phyloP scores from a whole-genome alignment of 2,888 invertebrate genomes.

The Pammene aurita region DNA sequence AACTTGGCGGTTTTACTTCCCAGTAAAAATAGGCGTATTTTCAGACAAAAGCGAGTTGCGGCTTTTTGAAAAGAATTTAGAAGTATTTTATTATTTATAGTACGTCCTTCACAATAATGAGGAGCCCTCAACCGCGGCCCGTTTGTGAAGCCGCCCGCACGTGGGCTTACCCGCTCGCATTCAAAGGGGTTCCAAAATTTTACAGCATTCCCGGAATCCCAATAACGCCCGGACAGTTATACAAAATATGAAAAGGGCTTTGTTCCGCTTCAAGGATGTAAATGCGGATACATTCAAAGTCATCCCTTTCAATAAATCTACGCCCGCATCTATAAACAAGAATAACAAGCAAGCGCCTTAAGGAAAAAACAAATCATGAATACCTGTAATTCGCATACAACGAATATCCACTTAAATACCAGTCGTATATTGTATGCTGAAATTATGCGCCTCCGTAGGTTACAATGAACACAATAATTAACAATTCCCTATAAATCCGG shows the following conservation, averaged over 20 bases:
- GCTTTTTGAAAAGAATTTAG: conserved; percentile 57
- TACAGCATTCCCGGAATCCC: conserved; percentile 62
- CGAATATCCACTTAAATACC: conserved; percentile 39
- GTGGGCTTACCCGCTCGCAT: conserved; percentile 64
- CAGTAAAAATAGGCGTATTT: conserved; percentile 64
- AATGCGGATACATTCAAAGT: conserved; percentile 51
- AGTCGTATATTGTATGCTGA: conserved; percentile 43
- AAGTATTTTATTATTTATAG: conserved; percentile 70
- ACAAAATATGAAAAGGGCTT: conserved; percentile 51
- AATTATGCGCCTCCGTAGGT: conserved; percentile 61
- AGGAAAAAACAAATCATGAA: conserved; percentile 38
- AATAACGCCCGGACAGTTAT: conserved; percentile 52
- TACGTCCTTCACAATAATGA: conserved; percentile 66
- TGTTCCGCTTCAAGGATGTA: conserved; percentile 52
- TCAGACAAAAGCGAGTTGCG: conserved; percentile 50
- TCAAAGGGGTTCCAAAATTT: conserved; percentile 64
- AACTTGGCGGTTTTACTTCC: conserved; percentile 25
- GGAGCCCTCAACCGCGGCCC: conserved; percentile 54
- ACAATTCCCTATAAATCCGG: conserved; percentile 57
- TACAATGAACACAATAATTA: conserved; percentile 57
- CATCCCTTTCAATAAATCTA: conserved; percentile 44
- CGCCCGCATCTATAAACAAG: conserved; percentile 47
- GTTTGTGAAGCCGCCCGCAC: conserved; percentile 68
- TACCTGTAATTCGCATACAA: conserved; percentile 38
- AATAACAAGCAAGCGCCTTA: conserved; percentile 43